Percentiles rank a stretch among this genome's conserved stretches.
These are phyloP conservation scores for Carassius carassius DNA, from an alignment of 2,113 vertebrate species.

Conservation along the genomic window DNA sequence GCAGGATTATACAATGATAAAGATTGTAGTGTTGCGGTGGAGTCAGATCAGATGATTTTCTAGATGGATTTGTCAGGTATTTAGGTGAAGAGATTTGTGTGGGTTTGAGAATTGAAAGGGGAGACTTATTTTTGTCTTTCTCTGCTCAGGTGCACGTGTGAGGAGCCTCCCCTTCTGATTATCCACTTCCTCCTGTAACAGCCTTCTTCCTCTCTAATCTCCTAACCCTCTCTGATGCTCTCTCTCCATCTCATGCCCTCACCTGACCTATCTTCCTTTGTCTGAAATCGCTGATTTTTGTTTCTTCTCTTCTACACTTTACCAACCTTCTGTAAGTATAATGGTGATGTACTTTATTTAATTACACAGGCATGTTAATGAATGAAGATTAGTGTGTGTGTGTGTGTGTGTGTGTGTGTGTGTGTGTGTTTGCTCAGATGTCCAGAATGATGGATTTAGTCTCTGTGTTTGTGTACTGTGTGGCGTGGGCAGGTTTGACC, in stretches of 20 bases:
- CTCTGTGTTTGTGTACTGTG: constrained; percentile 8
- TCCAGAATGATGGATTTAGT: neutral
- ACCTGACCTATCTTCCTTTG: neutral
- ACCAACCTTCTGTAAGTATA: constrained; percentile 55
- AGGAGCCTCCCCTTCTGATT: constrained; percentile 71
- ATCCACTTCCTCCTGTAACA: constrained; percentile 74
- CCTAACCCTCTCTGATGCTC: constrained; percentile 38
- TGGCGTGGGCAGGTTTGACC: neutral
- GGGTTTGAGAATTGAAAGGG: neutral
- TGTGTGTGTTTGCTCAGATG: neutral
- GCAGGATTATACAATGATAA: neutral
- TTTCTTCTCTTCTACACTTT: constrained; percentile 20
- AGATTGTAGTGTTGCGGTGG: neutral
- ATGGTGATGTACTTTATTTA: constrained; percentile 30
- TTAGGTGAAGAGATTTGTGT: neutral
- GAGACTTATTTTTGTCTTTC: constrained; percentile 63
- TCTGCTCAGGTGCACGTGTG: constrained; percentile 70
- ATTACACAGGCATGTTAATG: constrained; percentile 47
- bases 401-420: constrained; percentile 21
- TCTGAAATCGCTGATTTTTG: neutral
- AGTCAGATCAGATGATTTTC: neutral
- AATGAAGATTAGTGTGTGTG: constrained; percentile 56
- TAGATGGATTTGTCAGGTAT: neutral
- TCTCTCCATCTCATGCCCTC: constrained; percentile 45
- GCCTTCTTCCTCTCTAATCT: constrained; percentile 4